phyloP scores from a whole-genome alignment of 1,140 invertebrate species.

The Steinernema khuongi region DNA sequence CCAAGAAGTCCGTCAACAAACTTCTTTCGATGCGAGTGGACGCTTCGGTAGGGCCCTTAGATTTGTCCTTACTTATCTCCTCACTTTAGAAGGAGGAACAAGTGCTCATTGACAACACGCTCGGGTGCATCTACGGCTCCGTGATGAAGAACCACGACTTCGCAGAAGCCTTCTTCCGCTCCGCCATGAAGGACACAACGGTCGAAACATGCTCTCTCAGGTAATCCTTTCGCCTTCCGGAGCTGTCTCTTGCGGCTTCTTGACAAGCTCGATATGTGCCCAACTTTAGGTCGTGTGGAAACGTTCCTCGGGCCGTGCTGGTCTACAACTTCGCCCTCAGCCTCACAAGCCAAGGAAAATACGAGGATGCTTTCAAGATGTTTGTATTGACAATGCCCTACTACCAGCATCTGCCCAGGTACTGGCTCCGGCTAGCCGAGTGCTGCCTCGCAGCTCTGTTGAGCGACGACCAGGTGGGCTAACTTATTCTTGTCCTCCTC shows the following conservation, averaged over 20 bases:
- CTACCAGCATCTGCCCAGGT: neutral
- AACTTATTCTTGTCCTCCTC: too few species aligned
- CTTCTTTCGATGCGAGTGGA: neutral
- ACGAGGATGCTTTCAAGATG: neutral
- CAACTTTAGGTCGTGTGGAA: neutral
- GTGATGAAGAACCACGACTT: neutral
- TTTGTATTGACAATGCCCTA: neutral
- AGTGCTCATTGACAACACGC: neutral
- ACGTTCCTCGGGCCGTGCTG: neutral
- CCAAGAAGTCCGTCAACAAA: neutral
- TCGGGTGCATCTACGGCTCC: neutral
- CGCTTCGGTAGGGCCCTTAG: neutral
- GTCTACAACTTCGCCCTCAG: neutral
- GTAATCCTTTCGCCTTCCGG: neutral
- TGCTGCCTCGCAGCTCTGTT: too few species aligned
- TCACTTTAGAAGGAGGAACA: neutral
- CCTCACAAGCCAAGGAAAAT: neutral
- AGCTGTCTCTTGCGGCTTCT: too few species aligned
- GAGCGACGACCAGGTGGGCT: too few species aligned
- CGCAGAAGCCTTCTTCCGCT: neutral
- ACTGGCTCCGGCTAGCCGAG: neutral
- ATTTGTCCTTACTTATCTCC: neutral
- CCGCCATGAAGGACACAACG: neutral
- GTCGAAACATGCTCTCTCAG: neutral
- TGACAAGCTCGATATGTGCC: neutral